Evolutionary conservation across 1,140 invertebrate species (phyloP), one percentile per base, ranked within the genome.

Genomic region (Teleopsis dalmanni): DNA sequence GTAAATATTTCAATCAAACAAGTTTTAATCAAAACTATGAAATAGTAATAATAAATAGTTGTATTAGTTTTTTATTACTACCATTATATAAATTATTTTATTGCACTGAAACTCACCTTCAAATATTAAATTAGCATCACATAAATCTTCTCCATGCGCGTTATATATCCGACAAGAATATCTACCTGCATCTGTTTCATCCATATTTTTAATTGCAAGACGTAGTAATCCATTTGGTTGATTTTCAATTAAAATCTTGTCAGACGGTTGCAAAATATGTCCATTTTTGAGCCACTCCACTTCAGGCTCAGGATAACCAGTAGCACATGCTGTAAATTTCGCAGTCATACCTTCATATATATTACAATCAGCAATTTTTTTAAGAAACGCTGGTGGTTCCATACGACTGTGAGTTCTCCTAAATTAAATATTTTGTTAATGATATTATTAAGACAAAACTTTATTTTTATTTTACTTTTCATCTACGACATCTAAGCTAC

Each of bases 251-350:
- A 80, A 74, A 51, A 92, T 83, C 6, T 87, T 77, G 50, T 91
- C 87, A 35, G 85, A 84, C 13, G 85, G 84, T 73, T 81, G 87
- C 2, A 95, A 56, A 62, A 83, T 83, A 41, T 83, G 76, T 36
- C 82, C 87, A 64, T 92, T 85, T 38, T 85, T 83, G 71, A 79
- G 90, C 88, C 89, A 88, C 56, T 87, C 82, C 40, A 83, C 87
- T 38, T 88, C 86, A 1, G 91, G 91, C 40, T 91, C 87, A 0
- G 91, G 91, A 51, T 77, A 81, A 29, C 91, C 91, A 13, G 82
- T 82, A 25, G 85, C 80, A 63, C 90, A 92, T 25, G 90, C 91
- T 13, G 90, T 94, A 65, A 95, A 94, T 69, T 91, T 92, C 16
- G 87, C 90, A 14, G 83, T 83, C 84, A 92, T 91, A 8, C 88